Evolutionary conservation across 2,797 vertebrate genomes (phyloP), one percentile per base, ranked within the genome.

Genomic region (Kryptolebias ocellatus): DNA sequence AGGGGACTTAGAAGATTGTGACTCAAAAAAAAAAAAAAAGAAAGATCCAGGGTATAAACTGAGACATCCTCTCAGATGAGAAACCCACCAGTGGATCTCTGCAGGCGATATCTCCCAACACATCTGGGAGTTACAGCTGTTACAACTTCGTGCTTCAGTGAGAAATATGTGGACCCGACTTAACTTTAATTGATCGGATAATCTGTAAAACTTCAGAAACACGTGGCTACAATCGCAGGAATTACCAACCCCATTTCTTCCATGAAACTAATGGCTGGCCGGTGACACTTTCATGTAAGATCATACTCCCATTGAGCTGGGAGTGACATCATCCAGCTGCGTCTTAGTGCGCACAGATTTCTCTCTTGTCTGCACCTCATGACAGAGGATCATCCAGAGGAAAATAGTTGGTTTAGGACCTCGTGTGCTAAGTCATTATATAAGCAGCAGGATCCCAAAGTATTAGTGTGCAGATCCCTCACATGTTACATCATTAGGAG

Each of bases 151-250:
- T 61, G 81, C 66, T 82, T 54, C 53, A 72, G 79, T 82, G 83
- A 83, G 82, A 83, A 75, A 84, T 86, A 69, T 90, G 56, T 69
- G 82, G n/a, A 47, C 27, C 53, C 61, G 73, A 67, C 53, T 81
- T 74, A 5, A 44, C 72, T 67, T 76, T 46, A 18, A 61, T 76
- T 80, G 65, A 71, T 85, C 78, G 64, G 70, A 28, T 51, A 66
- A 50, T 70, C 49, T 75, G 55, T 58, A 56, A 53, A 58, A 60
- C n/a, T 28, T 53, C 44, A 78, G 44, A 70, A 67, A 72, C 58
- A 16, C 18, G 60, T 70, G 57, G 50, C 34, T 64, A 1, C 55
- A 4, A 60, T 56, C 47, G 28, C 60, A 18, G 53, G 52, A 57
- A 60, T 68, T 39, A 54, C 29, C 10, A 24, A 17, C 55, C 16